Base-by-base conservation (phyloP, 2,113 vertebrate species). In the Thalassarche chlororhynchos region DNA sequence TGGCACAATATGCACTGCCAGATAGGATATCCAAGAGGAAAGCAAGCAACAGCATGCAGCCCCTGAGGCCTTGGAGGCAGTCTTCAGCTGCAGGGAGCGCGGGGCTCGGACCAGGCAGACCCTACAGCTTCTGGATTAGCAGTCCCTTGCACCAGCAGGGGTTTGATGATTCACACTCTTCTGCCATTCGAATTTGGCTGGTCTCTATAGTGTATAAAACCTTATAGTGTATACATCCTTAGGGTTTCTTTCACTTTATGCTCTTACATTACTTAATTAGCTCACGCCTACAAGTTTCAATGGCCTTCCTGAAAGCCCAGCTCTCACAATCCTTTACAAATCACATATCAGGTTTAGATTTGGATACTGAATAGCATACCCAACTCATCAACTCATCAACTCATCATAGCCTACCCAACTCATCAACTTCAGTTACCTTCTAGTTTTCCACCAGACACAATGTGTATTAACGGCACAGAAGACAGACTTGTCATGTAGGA, bases 1-100 rank as follows among this genome's bases (percentile, higher is more conserved):
- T 4, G 15, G 65, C 28, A 60, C 1, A 5, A 47, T 17, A 84
- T 6, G 23, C 47, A n/a, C 47, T 64, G 51, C 9, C 34, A 86
- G 14, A 28, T 10, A 89, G 42, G 29, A 58, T 40, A 82, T 9
- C 29, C 57, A 61, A 74, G 49, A 88, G 46, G 44, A 80, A 92
- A 69, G 36, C 38, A 76, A 80, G 31, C 17, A 88, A 31, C 8
- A 57, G 7, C 58, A 78, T 1, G 7, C 14, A 40, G 17, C 5
- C 11, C 32, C 18, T 1, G 8, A 28, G 51, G 38, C 14, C n/a
- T 40, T 55, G 44, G 24, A 78, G 34, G 49, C 38, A 64, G 17
- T 57, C 14, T 16, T 79, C 5, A 5, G 32, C 24, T 47, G 31
- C 24, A 65, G 40, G 51, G 31, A 90, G 7, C 0, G 0, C 5